These are phyloP conservation scores for Liposcelis brunnea DNA, from an alignment of 2,888 invertebrate genomes.

Conservation along the genomic window DNA sequence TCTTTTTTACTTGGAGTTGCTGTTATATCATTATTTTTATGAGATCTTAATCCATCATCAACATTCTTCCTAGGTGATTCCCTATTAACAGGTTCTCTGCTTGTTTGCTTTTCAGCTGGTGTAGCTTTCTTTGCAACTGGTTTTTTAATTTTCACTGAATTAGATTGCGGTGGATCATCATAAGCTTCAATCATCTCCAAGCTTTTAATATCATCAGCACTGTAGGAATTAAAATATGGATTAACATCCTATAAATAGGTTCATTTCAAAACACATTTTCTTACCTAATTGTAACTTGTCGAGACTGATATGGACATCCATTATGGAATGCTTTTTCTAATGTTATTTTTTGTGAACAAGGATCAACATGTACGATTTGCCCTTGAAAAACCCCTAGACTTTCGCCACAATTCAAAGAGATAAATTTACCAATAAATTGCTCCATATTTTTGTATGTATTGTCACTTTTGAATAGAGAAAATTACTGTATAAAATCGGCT, in stretches of 20 bases:
- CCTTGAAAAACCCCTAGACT: not conserved
- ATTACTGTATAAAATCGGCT: too few relatives aligned
- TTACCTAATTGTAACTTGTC: constrained; percentile 45
- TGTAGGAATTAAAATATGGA: constrained; percentile 20
- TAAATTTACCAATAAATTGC: constrained; percentile 4
- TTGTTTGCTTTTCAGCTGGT: not conserved
- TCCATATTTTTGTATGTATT: not conserved
- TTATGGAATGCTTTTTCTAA: constrained; percentile 68
- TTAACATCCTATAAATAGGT: constrained; percentile 15
- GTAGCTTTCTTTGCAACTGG: constrained; percentile 8
- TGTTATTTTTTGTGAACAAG: constrained; percentile 36
- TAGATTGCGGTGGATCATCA: constrained; percentile 27
- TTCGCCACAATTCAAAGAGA: constrained; percentile 3
- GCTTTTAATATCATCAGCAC: constrained; percentile 25
- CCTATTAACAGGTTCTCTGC: not conserved
- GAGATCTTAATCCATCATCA: constrained; percentile 5
- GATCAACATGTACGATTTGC: not conserved
- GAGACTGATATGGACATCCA: constrained; percentile 44
- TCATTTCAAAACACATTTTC: not conserved
- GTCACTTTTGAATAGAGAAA: too few relatives aligned
- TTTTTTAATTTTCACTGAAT: constrained; percentile 17
- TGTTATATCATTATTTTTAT: constrained; percentile 13
- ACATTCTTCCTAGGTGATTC: not conserved
- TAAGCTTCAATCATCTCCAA: constrained; percentile 26
- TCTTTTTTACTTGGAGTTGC: constrained; percentile 32